Evolutionary conservation across 2,888 invertebrate genomes (phyloP), one percentile per base, ranked within the genome.

Genomic region (Oscheius sp.): DNA sequence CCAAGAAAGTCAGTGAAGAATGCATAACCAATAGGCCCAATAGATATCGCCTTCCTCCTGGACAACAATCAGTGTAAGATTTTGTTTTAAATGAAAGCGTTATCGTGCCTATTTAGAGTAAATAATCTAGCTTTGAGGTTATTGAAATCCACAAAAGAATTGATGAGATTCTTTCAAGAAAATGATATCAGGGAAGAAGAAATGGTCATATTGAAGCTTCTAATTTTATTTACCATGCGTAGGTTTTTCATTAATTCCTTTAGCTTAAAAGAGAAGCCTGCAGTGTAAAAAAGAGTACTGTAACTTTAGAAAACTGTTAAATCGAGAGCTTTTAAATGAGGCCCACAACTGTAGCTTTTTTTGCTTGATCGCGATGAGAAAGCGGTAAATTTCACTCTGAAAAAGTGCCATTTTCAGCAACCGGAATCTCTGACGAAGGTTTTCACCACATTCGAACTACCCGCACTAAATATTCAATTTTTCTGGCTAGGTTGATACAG

Each of bases 181-280:
- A 35, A 41, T 41, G 18, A 41, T 12, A 3, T 61, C 12, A 16
- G 12, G 13, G n/a, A 35, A 61, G 61, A 61, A 18, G 61, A 61
- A 61, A 41, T 61, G 35, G 61, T 61, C 43, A 13, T 61, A 21
- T 41, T 61, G 21, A 61, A 61, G 18, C 13, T 61, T 5, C 13
- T 61, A 2, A 21, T 41, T 1, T 18, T 61, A 41, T 61, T 61
- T 18, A 61, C 35, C 9, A 18, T 41, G 7, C 41, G 61, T 61
- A 35, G 23, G 35, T 61, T 41, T 27, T 3, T 35, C 9, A 9
- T 6, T 6, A 35, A 6, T 35, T 35, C 35, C 35, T 35, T 35
- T 6, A 23, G 7, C 35, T 35, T 6, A n/a, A n/a, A n/a, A n/a
- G n/a, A n/a, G n/a, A n/a, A n/a, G n/a, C n/a, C n/a, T n/a, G n/a